phyloP scores from a whole-genome alignment of 92 coral and sea anemone species.

The Porites evermanni region DNA sequence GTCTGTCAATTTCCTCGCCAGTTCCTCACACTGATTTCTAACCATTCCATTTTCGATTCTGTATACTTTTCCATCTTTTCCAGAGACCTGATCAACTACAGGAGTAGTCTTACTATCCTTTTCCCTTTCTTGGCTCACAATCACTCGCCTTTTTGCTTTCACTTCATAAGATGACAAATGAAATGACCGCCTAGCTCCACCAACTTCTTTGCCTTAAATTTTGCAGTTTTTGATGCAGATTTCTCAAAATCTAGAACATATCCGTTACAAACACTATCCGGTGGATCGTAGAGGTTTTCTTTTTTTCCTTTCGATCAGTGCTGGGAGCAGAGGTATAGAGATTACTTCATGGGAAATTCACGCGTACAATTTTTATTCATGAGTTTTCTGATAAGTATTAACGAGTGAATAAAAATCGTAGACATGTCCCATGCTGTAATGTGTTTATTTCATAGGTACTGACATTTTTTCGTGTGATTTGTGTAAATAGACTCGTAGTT shows the following conservation, averaged over 20 bases:
- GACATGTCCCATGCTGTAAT: too few relatives aligned
- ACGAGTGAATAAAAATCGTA: too few relatives aligned
- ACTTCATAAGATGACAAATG: neutral
- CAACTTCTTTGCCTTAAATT: conserved; percentile 3
- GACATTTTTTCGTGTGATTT: too few relatives aligned
- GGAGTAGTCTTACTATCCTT: neutral
- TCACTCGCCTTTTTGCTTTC: conserved; percentile 19
- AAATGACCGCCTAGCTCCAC: conserved; percentile 10
- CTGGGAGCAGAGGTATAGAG: conserved; percentile 15
- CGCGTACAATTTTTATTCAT: too few relatives aligned
- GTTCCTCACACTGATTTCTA: conserved; percentile 8
- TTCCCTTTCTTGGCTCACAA: conserved; percentile 7
- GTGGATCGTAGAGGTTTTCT: conserved; percentile 36
- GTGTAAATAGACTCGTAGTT: too few relatives aligned
- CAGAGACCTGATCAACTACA: neutral
- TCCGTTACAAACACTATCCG: conserved; percentile 7
- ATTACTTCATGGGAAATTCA: too few relatives aligned
- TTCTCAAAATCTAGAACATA: conserved; percentile 25
- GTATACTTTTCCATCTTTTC: neutral
- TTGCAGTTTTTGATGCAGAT: conserved; percentile 4
- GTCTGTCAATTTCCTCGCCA: conserved; percentile 1
- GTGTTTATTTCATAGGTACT: too few relatives aligned
- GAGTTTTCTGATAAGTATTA: too few relatives aligned
- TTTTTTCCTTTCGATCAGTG: conserved; percentile 53
- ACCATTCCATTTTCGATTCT: neutral